Percentiles rank a stretch among this genome's conserved stretches.
phyloP scores from a whole-genome alignment of 1,140 invertebrate species.

The Drosophila micromelanica region DNA sequence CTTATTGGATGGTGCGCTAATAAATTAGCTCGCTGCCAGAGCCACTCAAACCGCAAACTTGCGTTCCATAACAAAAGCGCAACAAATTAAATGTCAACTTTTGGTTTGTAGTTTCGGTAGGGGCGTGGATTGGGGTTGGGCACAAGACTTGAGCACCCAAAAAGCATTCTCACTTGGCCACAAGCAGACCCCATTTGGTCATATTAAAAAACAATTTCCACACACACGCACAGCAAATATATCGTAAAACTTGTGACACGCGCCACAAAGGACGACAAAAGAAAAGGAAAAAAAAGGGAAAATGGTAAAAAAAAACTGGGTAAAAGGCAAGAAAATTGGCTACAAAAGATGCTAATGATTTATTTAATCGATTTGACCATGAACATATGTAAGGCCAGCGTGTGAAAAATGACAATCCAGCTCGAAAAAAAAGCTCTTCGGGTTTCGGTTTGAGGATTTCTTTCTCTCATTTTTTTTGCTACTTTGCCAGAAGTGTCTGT shows the following conservation, averaged over 20 bases:
- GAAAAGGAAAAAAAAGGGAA: slow-evolving; percentile 14
- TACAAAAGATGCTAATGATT: slow-evolving; percentile 84
- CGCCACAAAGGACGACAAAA: slow-evolving; percentile 41
- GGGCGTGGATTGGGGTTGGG: not conserved
- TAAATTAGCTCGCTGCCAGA: slow-evolving; percentile 49
- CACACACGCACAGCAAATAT: slow-evolving; percentile 62
- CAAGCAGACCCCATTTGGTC: slow-evolving; percentile 23
- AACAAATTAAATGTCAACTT: slow-evolving; percentile 80
- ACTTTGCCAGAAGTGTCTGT: slow-evolving; percentile 47
- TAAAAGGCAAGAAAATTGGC: slow-evolving; percentile 73
- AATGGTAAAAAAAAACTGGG: slow-evolving; percentile 24
- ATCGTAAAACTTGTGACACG: slow-evolving; percentile 60
- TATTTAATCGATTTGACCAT: slow-evolving; percentile 84
- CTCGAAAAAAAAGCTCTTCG: slow-evolving; percentile 20
- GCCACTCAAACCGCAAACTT: slow-evolving; percentile 25
- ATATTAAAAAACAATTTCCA: slow-evolving; percentile 83
- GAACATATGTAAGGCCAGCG: slow-evolving; percentile 74
- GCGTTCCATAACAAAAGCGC: slow-evolving; percentile 46
- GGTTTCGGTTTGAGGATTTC: slow-evolving; percentile 28
- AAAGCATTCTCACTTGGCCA: slow-evolving; percentile 52
- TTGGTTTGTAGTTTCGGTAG: not conserved
- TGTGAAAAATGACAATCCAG: slow-evolving; percentile 73
- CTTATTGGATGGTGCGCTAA: slow-evolving; percentile 34
- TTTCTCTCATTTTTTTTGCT: slow-evolving; percentile 4
- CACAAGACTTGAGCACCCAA: slow-evolving; percentile 22